Evolutionary conservation across 2,888 invertebrate species (phyloP).

Genomic region (Chrysomela aeneicollis): DNA sequence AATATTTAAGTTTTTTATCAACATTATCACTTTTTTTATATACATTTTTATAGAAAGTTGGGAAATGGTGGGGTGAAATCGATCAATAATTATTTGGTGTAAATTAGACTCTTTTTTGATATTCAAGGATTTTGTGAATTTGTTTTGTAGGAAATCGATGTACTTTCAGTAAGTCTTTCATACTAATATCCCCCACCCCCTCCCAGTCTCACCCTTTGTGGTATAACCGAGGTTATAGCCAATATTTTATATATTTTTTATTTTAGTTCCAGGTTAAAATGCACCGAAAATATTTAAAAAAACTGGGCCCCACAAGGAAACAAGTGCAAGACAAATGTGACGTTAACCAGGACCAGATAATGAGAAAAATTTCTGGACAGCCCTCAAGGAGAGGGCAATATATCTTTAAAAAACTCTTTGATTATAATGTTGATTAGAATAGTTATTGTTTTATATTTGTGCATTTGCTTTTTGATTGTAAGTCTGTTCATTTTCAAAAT

Average conservation of each 20-base stretch:
- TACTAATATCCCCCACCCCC: slow-evolving; percentile 13
- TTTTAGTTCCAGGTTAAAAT: slow-evolving; percentile 18
- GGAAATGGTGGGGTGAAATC: too few species aligned
- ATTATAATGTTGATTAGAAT: too few species aligned
- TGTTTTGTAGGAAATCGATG: slow-evolving; percentile 9
- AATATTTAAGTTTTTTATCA: slow-evolving; percentile 14
- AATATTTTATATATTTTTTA: slow-evolving; percentile 16
- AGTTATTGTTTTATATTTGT: too few species aligned
- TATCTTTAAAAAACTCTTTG: too few species aligned
- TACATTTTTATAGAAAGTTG: slow-evolving; percentile 17
- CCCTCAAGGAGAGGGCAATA: too few species aligned
- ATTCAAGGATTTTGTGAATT: slow-evolving; percentile 13
- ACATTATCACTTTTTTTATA: slow-evolving; percentile 13
- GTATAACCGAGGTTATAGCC: slow-evolving; percentile 15
- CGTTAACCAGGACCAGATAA: too few species aligned
- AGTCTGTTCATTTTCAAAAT: too few species aligned
- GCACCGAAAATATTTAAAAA: slow-evolving; percentile 19
- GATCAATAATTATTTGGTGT: slow-evolving; percentile 13
- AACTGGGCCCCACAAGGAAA: slow-evolving; percentile 26
- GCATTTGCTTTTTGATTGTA: too few species aligned
- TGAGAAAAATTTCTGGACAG: too few species aligned
- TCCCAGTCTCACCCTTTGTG: slow-evolving; percentile 17
- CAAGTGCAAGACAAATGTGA: too few species aligned
- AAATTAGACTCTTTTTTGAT: slow-evolving; percentile 17
- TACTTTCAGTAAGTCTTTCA: slow-evolving; percentile 3